Evolutionary conservation across 2,797 vertebrate genomes (phyloP), one percentile per base, ranked within the genome.

Genomic region (Distichodus sexfasciatus): DNA sequence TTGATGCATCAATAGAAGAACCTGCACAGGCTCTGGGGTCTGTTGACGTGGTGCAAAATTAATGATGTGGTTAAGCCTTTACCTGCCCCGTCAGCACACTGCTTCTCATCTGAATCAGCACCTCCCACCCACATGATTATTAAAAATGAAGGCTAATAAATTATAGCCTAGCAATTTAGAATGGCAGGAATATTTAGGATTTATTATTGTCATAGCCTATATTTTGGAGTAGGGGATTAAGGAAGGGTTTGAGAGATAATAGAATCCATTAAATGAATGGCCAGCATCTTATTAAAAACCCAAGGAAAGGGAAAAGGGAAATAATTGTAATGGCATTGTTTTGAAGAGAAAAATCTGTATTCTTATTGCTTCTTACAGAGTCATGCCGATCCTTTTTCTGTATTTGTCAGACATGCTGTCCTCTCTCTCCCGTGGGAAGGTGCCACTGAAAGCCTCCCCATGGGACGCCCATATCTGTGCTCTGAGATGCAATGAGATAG

Each of bases 401-500:
- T n/a, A n/a, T n/a, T n/a, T n/a, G n/a, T n/a, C n/a, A n/a, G n/a
- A 35, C 70, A 29, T 55, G 75, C 50, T 69, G 63, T 70, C 33
- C 29, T 69, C 43, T 46, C 65, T 43, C 48, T 72, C 51, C 69
- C 62, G 63, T 71, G 68, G 50, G 66, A 59, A 66, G 3, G 6
- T 58, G 64, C 47, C 41, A 59, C 70, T 70, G 72, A 69, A 69
- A 58, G 66, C 54, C 6, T 62, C 61, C 48, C 33, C 53, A 69
- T 51, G 67, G 64, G 74, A 71, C 69, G 65, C 76, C 78, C 66
- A 60, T 73, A 72, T 76, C 72, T 76, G 24, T 68, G 50, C 73
- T 77, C 71, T 62, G 81, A 85, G 87, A 86, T 87, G 46, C 50
- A 77, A 76, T 74, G 82, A 82, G 87, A 87, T 85, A 86, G 59